Evolutionary conservation across 2,113 vertebrate genomes (phyloP).

Genomic region (Mellivora capensis): DNA sequence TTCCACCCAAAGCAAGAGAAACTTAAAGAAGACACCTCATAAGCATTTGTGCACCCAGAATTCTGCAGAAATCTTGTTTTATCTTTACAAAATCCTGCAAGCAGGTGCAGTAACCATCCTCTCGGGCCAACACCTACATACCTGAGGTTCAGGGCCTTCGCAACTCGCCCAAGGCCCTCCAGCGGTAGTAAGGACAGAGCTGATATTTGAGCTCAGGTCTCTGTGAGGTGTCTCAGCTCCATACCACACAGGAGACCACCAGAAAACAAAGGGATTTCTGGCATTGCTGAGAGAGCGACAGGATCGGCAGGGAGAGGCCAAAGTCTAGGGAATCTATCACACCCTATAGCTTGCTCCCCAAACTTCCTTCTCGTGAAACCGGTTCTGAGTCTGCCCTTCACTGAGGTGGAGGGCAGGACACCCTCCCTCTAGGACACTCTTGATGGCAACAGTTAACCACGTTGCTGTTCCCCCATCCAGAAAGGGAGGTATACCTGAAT

Average conservation of each 20-base stretch:
- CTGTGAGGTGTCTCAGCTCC: not conserved
- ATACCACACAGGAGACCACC: not conserved
- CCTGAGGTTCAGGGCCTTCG: not conserved
- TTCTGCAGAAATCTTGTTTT: not conserved
- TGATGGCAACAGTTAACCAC: not conserved
- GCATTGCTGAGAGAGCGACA: not conserved
- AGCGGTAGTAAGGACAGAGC: not conserved
- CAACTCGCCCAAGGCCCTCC: not conserved
- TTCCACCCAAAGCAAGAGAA: not conserved
- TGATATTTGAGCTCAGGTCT: not conserved
- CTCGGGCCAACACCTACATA: not conserved
- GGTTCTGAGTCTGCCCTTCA: not conserved
- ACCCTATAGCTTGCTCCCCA: not conserved
- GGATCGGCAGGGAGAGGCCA: not conserved
- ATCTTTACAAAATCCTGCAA: not conserved
- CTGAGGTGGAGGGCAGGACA: not conserved
- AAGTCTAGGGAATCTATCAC: not conserved
- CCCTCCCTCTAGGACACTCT: not conserved
- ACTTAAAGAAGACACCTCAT: not conserved
- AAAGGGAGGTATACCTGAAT: not conserved
- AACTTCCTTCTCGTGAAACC: not conserved
- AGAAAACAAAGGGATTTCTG: not conserved
- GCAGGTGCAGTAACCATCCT: not conserved
- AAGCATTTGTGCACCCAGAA: not conserved
- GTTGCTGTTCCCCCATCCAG: not conserved